A percentile compares a stretch with the other conserved stretches of the same genome.
Conservation (phyloP, 2,113 vertebrate species). For the Solea solea region DNA sequence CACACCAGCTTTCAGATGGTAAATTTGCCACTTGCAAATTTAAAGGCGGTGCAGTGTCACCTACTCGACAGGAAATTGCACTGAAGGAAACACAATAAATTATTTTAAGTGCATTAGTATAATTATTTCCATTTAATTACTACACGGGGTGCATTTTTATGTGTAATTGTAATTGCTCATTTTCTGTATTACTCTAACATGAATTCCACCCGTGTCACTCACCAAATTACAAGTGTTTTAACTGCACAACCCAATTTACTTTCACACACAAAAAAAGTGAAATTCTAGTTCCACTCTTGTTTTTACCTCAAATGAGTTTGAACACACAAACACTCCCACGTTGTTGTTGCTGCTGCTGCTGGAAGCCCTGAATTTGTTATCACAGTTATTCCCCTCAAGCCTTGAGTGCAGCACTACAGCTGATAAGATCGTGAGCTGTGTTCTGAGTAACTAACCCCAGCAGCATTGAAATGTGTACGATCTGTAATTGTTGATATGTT, state of each 20-base stretch:
- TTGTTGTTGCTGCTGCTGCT: constrained; percentile 4
- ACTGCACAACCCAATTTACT: neutral
- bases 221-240: neutral
- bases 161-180: neutral
- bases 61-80: neutral
- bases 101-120: neutral
- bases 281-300: neutral
- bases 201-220: neutral
- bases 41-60: neutral
- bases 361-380: constrained; percentile 31
- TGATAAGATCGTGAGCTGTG: constrained; percentile 12
- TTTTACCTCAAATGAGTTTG: constrained; percentile 8
- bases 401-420: constrained; percentile 2
- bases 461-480: no score
- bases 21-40: neutral
- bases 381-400: constrained; percentile 15
- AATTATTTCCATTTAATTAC: no score
- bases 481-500: no score
- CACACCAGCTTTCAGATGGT: constrained; percentile 12
- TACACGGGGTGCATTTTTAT: neutral
- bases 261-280: neutral
- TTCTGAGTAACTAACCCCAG: constrained; percentile 13
- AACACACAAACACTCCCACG: constrained; percentile 4
- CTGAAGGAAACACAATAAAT: no score
- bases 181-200: neutral